Evolutionary conservation across 2,113 vertebrate species (phyloP), one percentile per base, ranked within the genome.

Genomic region (Tor tambroides): DNA sequence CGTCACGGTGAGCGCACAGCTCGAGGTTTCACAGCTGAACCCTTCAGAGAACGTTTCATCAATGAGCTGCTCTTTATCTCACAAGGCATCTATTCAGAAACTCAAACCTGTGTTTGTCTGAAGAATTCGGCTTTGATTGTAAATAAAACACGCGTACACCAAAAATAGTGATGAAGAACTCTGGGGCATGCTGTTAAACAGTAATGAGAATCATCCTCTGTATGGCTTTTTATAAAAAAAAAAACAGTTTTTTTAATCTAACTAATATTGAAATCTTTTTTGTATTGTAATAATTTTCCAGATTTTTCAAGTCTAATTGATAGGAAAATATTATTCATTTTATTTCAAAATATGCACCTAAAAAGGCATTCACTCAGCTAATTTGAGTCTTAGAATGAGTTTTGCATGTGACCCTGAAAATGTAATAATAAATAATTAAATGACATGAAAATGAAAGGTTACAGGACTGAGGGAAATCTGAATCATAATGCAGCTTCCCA

Each of bases 371-470:
- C 19, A 10, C 32, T 10, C 32, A 41, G 32, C 35, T 74, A 11
- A 41, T 72, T 38, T 23, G 32, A 35, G 19, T 72, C 38, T 23
- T 41, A 41, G 32, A 41, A 41, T 23, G 19, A 41, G 9, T 76
- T 49, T 49, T 26, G 6, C 41, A 28, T 28, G 41, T 49, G 74
- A 26, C 74, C 14, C 6, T 46, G 41, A 46, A 21, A 75, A 14
- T 12, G 9, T 46, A 26, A 75, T 38, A 46, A 15, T 76, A 51
- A 10, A 87, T 32, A 51, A 76, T 14, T 8, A 69, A 61, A 63
- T 74, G 28, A 72, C 23, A 8, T 79, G 49, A 63, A 79, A 69
- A 23, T 67, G 56, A 76, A 71, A 69, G 28, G 6, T 79, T 85
- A 76, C 75, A 76, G 21, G 83, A 54, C 69, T 80, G 28, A 74